Evolutionary conservation across 2,113 vertebrate genomes (phyloP).

Genomic region (Rhadina sibilatrix): DNA sequence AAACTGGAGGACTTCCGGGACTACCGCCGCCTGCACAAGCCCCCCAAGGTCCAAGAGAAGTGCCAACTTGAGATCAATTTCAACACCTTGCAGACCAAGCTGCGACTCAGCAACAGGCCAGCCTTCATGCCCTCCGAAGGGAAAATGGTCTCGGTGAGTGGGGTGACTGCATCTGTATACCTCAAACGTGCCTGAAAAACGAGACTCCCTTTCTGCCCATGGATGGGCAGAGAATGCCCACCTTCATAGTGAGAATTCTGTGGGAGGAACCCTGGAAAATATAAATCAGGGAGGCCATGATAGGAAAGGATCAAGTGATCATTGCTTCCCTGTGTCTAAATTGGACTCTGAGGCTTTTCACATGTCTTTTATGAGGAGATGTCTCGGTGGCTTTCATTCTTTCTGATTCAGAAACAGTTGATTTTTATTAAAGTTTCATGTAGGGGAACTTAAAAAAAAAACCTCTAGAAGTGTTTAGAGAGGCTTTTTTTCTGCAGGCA

Average conservation of each 20-base stretch:
- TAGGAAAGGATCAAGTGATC: background rate
- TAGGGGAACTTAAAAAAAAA: background rate
- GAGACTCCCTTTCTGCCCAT: background rate
- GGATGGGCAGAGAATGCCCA: background rate
- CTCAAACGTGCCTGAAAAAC: background rate
- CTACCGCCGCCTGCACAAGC: constrained; percentile 95
- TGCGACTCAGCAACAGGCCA: constrained; percentile 95
- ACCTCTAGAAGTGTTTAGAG: background rate
- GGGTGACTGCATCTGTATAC: background rate
- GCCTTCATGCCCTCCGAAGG: constrained; percentile 99
- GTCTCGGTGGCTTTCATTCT: background rate
- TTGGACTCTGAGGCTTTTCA: background rate
- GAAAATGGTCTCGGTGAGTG: constrained; percentile 93
- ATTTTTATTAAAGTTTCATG: background rate
- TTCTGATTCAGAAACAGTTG: background rate
- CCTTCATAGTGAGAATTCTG: background rate
- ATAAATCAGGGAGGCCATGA: background rate
- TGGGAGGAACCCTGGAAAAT: background rate
- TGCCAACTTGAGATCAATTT: constrained; percentile 99
- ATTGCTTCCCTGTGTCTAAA: background rate
- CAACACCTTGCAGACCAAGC: constrained; percentile 98
- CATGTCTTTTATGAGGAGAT: background rate
- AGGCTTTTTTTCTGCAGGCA: background rate
- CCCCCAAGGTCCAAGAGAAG: constrained; percentile 98
- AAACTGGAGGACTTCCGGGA: constrained; percentile 98